Percentiles rank a stretch among this genome's conserved stretches.
phyloP scores from a whole-genome alignment of 2,888 invertebrate genomes.

The Caenorhabditis sinica region DNA sequence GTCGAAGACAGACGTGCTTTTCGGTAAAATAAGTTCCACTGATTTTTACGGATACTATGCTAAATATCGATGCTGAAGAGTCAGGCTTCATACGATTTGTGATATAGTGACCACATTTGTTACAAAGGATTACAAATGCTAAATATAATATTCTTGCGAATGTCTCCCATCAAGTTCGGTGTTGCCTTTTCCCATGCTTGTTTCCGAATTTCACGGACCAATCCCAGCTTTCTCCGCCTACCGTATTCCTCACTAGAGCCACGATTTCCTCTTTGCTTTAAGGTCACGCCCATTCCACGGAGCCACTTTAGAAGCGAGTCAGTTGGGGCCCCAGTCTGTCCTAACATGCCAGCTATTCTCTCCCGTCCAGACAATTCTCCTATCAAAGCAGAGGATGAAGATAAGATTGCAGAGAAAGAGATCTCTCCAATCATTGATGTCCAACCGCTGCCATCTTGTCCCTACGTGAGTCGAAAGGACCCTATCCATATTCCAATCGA shows the following conservation, averaged over 20 bases:
- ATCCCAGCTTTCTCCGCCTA: background rate
- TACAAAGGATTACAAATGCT: too few relatives aligned
- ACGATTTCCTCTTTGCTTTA: background rate
- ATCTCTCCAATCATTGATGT: background rate
- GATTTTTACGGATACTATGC: too few relatives aligned
- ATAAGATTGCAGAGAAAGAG: background rate
- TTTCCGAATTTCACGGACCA: background rate
- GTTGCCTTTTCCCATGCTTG: background rate
- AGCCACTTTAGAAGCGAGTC: background rate
- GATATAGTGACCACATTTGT: too few relatives aligned
- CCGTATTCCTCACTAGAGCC: background rate
- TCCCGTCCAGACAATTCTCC: background rate
- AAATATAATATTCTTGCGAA: too few relatives aligned
- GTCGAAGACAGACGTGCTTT: too few relatives aligned
- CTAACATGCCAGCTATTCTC: slow-evolving; percentile 1
- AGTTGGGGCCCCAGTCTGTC: background rate
- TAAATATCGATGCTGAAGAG: too few relatives aligned
- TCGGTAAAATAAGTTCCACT: too few relatives aligned
- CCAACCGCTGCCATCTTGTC: slow-evolving; percentile 1
- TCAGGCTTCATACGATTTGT: too few relatives aligned
- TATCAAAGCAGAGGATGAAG: background rate
- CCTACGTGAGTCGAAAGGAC: background rate
- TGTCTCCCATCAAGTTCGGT: too few relatives aligned
- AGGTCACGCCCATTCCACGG: slow-evolving; percentile 5
- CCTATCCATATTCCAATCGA: background rate